These are phyloP conservation scores for Aleiodes testaceus DNA, from an alignment of 2,888 invertebrate species.

Conservation along the genomic window DNA sequence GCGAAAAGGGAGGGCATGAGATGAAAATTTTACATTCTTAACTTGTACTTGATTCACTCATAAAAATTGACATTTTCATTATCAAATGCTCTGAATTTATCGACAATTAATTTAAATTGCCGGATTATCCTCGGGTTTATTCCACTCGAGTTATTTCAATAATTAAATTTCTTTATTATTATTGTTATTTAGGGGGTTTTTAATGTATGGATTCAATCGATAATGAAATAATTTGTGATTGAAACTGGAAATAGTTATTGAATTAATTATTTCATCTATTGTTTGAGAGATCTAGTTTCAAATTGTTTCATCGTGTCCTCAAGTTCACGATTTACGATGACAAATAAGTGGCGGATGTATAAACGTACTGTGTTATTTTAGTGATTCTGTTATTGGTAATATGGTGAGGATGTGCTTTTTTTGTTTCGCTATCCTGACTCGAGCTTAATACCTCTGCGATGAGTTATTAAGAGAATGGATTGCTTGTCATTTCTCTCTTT, in stretches of 20 bases:
- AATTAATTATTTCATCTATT: conserved; percentile 14
- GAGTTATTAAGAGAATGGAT: conserved; percentile 25
- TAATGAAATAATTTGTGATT: too few species aligned
- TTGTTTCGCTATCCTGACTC: not conserved
- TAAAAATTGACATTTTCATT: conserved; percentile 2
- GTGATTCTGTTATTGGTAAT: conserved; percentile 26
- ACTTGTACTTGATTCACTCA: not conserved
- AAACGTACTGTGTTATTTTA: conserved; percentile 17
- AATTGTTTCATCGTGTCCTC: conserved; percentile 11
- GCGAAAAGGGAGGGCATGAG: not conserved
- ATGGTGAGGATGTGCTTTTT: not conserved
- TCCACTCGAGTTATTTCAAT: too few species aligned
- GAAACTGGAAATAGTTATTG: too few species aligned
- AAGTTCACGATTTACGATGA: conserved; percentile 27
- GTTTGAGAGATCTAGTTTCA: conserved; percentile 10
- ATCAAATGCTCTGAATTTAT: not conserved
- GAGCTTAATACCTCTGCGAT: conserved; percentile 12
- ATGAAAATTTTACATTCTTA: conserved; percentile 8
- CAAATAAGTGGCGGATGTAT: conserved; percentile 7
- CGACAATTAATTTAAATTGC: too few species aligned
- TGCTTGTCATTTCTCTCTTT: not conserved
- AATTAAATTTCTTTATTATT: too few species aligned
- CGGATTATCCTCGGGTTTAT: too few species aligned
- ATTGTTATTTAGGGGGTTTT: too few species aligned
- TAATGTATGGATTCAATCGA: too few species aligned